A percentile compares a stretch with the other conserved stretches of the same genome.
Evolutionary conservation across 2,888 invertebrate genomes (phyloP).

Genomic region (Lycaena phlaeas): DNA sequence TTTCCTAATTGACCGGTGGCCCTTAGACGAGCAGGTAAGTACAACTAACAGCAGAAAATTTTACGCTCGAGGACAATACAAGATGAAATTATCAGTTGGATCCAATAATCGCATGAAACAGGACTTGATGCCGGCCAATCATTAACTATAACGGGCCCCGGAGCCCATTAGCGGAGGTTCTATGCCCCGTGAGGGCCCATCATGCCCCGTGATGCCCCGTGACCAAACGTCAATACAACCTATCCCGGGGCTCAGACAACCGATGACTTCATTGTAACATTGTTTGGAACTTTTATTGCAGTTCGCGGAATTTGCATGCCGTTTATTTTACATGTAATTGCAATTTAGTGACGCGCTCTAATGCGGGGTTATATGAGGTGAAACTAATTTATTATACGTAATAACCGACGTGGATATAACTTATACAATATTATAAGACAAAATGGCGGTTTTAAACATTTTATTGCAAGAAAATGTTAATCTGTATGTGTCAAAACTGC

Average conservation of each 20-base stretch:
- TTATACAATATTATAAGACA: no score
- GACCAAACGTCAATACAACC: slow-evolving; percentile 36
- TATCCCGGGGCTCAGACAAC: background rate
- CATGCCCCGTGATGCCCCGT: slow-evolving; percentile 55
- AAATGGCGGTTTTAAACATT: no score
- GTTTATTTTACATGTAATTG: slow-evolving; percentile 9
- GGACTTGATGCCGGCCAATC: slow-evolving; percentile 72
- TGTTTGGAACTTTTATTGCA: slow-evolving; percentile 31
- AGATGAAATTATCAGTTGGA: slow-evolving; percentile 74
- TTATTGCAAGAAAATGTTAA: no score
- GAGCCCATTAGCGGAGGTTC: slow-evolving; percentile 21
- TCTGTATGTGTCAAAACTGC: no score
- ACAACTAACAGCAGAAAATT: slow-evolving; percentile 71
- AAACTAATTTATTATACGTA: slow-evolving; percentile 27
- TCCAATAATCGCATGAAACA: slow-evolving; percentile 72
- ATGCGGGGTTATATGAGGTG: slow-evolving; percentile 5
- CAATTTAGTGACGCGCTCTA: background rate
- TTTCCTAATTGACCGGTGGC: slow-evolving; percentile 18
- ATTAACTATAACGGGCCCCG: slow-evolving; percentile 73
- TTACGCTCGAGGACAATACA: slow-evolving; percentile 73
- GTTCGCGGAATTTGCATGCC: slow-evolving; percentile 34
- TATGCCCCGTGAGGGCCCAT: slow-evolving; percentile 29
- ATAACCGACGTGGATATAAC: background rate
- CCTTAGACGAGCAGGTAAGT: no score
- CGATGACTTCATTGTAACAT: slow-evolving; percentile 8